Evolutionary conservation across 2,113 vertebrate species (phyloP).

Genomic region (Campylorhamphus procurvoides): DNA sequence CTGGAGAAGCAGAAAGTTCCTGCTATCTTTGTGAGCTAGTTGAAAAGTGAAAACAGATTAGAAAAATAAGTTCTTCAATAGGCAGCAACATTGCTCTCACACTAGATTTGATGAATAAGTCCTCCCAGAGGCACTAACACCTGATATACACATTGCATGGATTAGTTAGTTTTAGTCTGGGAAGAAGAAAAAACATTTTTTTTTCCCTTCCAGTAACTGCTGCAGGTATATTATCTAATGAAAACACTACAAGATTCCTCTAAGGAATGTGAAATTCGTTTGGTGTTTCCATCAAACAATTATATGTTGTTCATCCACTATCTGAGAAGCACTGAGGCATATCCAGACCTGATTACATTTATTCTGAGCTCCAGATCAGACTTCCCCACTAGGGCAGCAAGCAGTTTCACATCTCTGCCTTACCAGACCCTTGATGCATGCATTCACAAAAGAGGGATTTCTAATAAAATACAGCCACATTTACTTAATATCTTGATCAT

Average conservation of each 20-base stretch:
- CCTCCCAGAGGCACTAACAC: slow-evolving; percentile 41
- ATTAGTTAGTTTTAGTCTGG: slow-evolving; percentile 52
- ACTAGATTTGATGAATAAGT: slow-evolving; percentile 53
- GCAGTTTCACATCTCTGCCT: not conserved
- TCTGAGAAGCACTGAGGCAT: slow-evolving; percentile 39
- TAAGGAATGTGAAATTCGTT: slow-evolving; percentile 52
- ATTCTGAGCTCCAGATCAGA: slow-evolving; percentile 40
- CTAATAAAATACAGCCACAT: not conserved
- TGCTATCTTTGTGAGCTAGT: slow-evolving; percentile 53
- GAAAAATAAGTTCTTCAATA: slow-evolving; percentile 61
- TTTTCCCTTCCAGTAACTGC: slow-evolving; percentile 7
- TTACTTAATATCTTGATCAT: slow-evolving; percentile 33
- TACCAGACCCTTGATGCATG: not conserved
- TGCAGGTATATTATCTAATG: slow-evolving; percentile 59
- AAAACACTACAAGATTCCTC: slow-evolving; percentile 68
- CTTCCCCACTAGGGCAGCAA: not conserved
- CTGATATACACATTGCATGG: slow-evolving; percentile 44
- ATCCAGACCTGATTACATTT: slow-evolving; percentile 46
- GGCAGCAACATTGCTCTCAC: slow-evolving; percentile 41
- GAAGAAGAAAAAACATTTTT: slow-evolving; percentile 1
- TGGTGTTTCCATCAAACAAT: slow-evolving; percentile 63
- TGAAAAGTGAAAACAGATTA: slow-evolving; percentile 56
- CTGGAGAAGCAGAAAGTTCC: slow-evolving; percentile 33
- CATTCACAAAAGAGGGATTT: not conserved
- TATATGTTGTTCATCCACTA: slow-evolving; percentile 35